These are phyloP conservation scores for Peromyscus californicus DNA, from an alignment of 2,113 vertebrate species.

Conservation along the genomic window DNA sequence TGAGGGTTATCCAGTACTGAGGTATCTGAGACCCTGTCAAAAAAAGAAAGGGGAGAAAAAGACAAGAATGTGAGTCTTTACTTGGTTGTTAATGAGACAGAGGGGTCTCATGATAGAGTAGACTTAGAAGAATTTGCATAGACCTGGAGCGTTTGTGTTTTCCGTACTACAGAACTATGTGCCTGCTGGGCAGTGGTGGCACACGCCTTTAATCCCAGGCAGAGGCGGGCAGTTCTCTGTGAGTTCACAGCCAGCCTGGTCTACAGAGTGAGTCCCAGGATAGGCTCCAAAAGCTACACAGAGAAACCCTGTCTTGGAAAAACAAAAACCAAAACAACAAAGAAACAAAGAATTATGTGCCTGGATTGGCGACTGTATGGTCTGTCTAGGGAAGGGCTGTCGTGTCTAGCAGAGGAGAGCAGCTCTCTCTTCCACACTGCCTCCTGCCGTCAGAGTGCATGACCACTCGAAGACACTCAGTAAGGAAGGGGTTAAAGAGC, in stretches of 20 bases:
- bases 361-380: accelerated
- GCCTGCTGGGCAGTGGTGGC: no score
- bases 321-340: no score
- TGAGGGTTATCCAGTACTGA: background rate
- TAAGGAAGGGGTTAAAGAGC: background rate
- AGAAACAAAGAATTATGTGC: background rate
- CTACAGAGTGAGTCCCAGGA: no score
- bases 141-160: background rate
- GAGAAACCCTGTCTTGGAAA: no score
- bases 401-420: background rate
- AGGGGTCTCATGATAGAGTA: background rate
- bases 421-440: accelerated
- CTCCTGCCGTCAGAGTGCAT: background rate
- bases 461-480: background rate
- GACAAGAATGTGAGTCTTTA: background rate
- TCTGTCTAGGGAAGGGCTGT: no score
- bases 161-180: background rate
- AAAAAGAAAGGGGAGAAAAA: background rate
- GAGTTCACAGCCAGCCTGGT: no score
- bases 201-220: no score
- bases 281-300: no score
- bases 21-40: background rate
- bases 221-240: no score
- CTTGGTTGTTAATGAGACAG: background rate
- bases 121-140: background rate